A percentile compares a stretch with the other conserved stretches of the same genome.
phyloP scores from a whole-genome alignment of 2,797 vertebrate species.

The Molothrus ater region DNA sequence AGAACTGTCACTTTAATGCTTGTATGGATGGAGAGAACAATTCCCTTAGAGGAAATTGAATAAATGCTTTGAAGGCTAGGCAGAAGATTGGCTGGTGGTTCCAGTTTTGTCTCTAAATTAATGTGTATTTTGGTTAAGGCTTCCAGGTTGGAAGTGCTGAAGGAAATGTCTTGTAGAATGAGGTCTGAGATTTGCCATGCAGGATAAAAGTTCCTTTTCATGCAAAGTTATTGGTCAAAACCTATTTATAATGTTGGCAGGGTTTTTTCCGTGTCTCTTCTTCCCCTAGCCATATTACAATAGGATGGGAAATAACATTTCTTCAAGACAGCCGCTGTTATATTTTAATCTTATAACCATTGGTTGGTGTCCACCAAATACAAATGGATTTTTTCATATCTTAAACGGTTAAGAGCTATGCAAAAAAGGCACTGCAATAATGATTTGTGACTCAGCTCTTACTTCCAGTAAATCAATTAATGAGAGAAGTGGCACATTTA shows the following conservation, averaged over 20 bases:
- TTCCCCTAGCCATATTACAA: neutral
- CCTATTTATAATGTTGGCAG: neutral
- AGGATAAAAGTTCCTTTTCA: neutral
- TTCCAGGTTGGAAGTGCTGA: neutral
- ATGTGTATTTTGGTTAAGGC: neutral
- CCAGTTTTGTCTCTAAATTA: neutral
- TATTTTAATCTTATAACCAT: neutral
- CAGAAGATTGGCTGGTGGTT: neutral
- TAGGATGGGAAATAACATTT: neutral
- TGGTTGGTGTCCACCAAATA: neutral
- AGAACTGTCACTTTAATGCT: neutral
- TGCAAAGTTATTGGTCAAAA: neutral
- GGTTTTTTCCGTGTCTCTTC: neutral
- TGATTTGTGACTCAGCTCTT: neutral
- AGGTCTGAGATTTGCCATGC: neutral
- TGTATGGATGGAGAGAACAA: neutral
- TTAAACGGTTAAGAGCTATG: neutral
- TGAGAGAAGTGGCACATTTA: neutral
- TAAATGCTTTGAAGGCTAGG: neutral
- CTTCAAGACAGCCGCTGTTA: neutral
- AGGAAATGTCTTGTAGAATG: neutral
- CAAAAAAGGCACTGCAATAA: neutral
- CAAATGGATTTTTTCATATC: neutral
- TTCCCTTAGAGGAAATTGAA: neutral
- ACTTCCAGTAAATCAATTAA: neutral